Base-by-base conservation (phyloP, 2,797 vertebrate species). In the Diplodus sargus region DNA sequence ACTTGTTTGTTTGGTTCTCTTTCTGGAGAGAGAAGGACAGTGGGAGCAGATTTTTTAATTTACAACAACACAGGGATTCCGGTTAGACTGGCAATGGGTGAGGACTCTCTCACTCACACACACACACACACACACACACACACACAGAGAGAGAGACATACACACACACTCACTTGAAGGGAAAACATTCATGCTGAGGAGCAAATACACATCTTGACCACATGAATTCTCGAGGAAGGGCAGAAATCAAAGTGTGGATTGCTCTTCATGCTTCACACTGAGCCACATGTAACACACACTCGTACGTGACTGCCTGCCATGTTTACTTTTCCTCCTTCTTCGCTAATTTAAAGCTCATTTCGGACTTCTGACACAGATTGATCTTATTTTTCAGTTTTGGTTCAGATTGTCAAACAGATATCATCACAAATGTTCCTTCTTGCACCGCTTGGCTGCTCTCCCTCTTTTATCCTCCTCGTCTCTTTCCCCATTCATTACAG, bases 61-160 rank as follows among this genome's bases (percentile, higher is more conserved):
- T 81, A 69, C 74, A 71, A 61, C 83, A 58, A 81, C 71, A 45
- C 65, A 48, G 65, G 72, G 74, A 75, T 58, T 64, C 70, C 17
- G 3, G 60, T 77, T 56, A 9, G 58, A 71, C 25, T 54, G 54
- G 25, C 59, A 47, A 43, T 45, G 16, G 60, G 22, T 59, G 47
- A 62, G 17, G 23, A 67, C 59, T 16, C 34, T 42, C 16, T 20
- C 28, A 56, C 53, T 25, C 22, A 54, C 22, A 62, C 60, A 28
- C 43, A 57, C 54, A 8, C 15, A 58, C 30, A 34, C 17, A 10
- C 16, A 30, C 59, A 23, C 34, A 60, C 16, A 54, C 22, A 62
- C 60, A 28, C 43, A 57, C 54, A 8, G 5, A 34, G 17, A 20
- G 9, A 10, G 9, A 30, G 6, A 15, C 16, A 30, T 15, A 30